These are phyloP conservation scores for Dexiosoma caninum DNA, from an alignment of 2,888 invertebrate species.

Conservation along the genomic window DNA sequence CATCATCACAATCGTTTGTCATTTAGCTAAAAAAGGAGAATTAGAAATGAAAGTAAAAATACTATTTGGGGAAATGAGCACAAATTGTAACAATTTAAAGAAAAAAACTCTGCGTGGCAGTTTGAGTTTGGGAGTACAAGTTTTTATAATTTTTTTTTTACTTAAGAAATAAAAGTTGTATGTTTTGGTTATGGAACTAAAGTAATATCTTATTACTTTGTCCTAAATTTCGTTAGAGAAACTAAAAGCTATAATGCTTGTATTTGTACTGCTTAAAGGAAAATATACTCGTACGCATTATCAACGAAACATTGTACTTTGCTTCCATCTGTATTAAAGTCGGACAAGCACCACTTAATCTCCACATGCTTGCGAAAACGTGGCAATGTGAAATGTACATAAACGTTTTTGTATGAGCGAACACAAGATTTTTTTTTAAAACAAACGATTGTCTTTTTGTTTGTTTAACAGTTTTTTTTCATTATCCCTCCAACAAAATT, in stretches of 20 bases:
- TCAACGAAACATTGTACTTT: conserved; percentile 21
- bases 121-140: background rate
- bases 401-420: conserved; percentile 11
- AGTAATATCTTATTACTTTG: conserved; percentile 52
- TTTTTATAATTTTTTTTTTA: background rate
- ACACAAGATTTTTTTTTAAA: conserved; percentile 3
- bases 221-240: conserved; percentile 48
- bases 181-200: conserved; percentile 7
- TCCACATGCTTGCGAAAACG: conserved; percentile 23
- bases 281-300: conserved; percentile 30
- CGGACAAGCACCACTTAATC: conserved; percentile 30
- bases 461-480: conserved; percentile 30
- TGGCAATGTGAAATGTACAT: conserved; percentile 2
- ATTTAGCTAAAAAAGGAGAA: conserved; percentile 30
- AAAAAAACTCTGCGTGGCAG: conserved; percentile 45
- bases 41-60: conserved; percentile 38
- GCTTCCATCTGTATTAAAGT: conserved; percentile 13
- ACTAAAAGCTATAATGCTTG: conserved; percentile 52
- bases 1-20: conserved; percentile 54
- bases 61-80: conserved; percentile 60
- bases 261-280: conserved; percentile 25
- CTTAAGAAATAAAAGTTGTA: background rate
- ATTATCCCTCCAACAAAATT: conserved; percentile 13
- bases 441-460: conserved; percentile 48
- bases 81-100: conserved; percentile 61